A percentile compares a stretch with the other conserved stretches of the same genome.
Evolutionary conservation across 2,888 invertebrate genomes (phyloP).

Genomic region (Lymantria dispar): DNA sequence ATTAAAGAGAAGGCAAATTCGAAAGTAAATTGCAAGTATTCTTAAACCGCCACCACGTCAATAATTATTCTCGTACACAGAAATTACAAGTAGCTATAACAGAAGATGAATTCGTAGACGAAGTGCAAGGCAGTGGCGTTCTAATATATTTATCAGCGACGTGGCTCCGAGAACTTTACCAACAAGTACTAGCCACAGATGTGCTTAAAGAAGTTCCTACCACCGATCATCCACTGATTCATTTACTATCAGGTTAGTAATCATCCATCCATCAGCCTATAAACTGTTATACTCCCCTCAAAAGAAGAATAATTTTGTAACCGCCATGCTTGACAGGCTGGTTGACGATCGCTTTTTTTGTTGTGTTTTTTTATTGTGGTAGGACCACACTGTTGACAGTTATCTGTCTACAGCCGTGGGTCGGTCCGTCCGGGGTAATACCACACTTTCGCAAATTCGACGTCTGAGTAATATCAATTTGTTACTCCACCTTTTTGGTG

Average conservation of each 20-base stretch:
- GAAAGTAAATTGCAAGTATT: too few relatives aligned
- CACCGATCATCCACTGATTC: conserved; percentile 86
- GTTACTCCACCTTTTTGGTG: too few relatives aligned
- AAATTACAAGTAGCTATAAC: conserved; percentile 82
- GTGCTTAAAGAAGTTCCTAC: conserved; percentile 87
- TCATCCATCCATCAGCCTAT: not conserved
- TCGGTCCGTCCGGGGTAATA: too few relatives aligned
- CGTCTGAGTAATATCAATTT: too few relatives aligned
- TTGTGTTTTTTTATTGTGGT: too few relatives aligned
- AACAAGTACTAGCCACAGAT: conserved; percentile 89
- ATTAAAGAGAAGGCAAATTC: too few relatives aligned
- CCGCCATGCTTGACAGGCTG: not conserved
- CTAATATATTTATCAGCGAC: conserved; percentile 95
- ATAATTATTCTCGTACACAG: conserved; percentile 23
- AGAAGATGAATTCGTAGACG: conserved; percentile 95
- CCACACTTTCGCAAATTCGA: too few relatives aligned
- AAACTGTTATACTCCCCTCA: too few relatives aligned
- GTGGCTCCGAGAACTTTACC: conserved; percentile 96
- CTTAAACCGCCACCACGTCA: too few relatives aligned
- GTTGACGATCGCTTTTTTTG: too few relatives aligned
- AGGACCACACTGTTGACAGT: too few relatives aligned
- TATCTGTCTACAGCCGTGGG: too few relatives aligned
- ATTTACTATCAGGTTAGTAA: conserved; percentile 86
- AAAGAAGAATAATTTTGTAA: not conserved
- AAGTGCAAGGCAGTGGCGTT: conserved; percentile 95